These are phyloP conservation scores for Ctenopoma multispine DNA, from an alignment of 2,797 vertebrate species.

Conservation along the genomic window DNA sequence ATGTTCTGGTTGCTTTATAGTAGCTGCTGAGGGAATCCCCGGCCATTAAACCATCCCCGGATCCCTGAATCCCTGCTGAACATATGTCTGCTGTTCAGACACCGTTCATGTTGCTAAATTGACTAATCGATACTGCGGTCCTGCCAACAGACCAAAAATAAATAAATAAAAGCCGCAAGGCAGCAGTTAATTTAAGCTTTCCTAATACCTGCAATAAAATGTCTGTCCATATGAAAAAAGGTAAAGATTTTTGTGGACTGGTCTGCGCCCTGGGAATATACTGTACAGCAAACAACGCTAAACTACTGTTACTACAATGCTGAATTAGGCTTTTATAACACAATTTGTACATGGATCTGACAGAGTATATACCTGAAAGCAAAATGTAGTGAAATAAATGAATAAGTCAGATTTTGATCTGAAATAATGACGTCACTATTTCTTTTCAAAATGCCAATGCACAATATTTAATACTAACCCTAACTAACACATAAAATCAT, in stretches of 20 bases:
- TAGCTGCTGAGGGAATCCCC: constrained; percentile 51
- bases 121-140: constrained; percentile 48
- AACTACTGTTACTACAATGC: too few relatives aligned
- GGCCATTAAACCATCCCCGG: constrained; percentile 48
- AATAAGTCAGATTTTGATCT: too few relatives aligned
- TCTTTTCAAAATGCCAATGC: too few relatives aligned
- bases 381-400: too few relatives aligned
- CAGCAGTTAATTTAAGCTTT: constrained; percentile 27
- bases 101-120: constrained; percentile 55
- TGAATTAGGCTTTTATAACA: too few relatives aligned
- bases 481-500: neutral
- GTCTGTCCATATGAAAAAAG: constrained; percentile 1
- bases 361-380: too few relatives aligned
- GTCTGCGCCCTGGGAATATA: too few relatives aligned
- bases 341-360: too few relatives aligned
- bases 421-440: too few relatives aligned
- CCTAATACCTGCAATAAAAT: constrained; percentile 24
- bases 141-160: constrained; percentile 29
- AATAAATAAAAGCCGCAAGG: constrained; percentile 14
- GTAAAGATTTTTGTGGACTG: neutral
- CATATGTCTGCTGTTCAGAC: constrained; percentile 37
- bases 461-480: too few relatives aligned
- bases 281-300: too few relatives aligned
- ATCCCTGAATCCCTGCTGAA: constrained; percentile 56
- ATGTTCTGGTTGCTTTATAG: constrained; percentile 48